phyloP scores from a whole-genome alignment of 2,797 vertebrate genomes.

The Okamejei kenojei region DNA sequence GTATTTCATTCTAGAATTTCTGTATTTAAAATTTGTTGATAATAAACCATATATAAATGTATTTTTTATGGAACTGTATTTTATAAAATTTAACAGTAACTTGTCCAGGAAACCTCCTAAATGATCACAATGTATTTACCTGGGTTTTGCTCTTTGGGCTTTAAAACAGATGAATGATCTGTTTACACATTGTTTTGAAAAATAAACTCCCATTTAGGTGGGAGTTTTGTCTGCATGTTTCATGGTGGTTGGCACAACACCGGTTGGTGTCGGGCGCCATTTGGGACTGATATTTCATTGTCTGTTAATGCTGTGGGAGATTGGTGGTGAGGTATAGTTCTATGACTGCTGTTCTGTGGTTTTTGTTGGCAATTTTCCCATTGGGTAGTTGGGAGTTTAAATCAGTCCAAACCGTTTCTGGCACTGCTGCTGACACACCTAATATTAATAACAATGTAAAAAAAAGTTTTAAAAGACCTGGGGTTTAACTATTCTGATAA shows the following conservation, averaged over 20 bases:
- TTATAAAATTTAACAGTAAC: not conserved
- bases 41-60: not conserved
- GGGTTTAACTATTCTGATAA: not conserved
- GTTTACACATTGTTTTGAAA: not conserved
- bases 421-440: not conserved
- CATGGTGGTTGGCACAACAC: not conserved
- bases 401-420: not conserved
- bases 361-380: not conserved
- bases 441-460: not conserved
- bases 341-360: not conserved
- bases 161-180: not conserved
- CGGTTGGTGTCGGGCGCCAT: not conserved
- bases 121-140: not conserved
- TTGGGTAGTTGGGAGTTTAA: not conserved
- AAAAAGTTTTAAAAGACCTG: not conserved
- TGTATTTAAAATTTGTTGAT: not conserved
- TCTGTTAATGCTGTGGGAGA: not conserved
- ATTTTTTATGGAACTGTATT: not conserved
- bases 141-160: not conserved
- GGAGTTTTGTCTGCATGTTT: not conserved
- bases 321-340: not conserved
- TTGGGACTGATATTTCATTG: not conserved
- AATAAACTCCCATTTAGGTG: not conserved
- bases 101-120: not conserved
- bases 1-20: not conserved